Evolutionary conservation across 2,888 invertebrate genomes (phyloP).

Genomic region (Celastrina argiolus): DNA sequence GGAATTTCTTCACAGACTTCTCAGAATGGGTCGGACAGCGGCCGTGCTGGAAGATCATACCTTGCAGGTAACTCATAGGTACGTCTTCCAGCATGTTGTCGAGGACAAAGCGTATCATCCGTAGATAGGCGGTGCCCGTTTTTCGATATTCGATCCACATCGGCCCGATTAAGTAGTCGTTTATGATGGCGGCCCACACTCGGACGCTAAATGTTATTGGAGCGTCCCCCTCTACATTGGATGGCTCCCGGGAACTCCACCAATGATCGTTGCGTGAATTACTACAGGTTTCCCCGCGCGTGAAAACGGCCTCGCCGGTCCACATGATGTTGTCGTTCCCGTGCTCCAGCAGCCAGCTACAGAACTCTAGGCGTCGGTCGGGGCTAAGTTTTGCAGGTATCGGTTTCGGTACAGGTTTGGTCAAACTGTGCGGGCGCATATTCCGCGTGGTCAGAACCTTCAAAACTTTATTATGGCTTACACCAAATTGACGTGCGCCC

Average conservation of each 20-base stretch:
- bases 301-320: background rate
- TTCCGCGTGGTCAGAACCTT: background rate
- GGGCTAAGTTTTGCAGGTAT: background rate
- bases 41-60: background rate
- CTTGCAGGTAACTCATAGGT: background rate
- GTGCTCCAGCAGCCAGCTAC: background rate
- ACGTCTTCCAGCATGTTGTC: background rate
- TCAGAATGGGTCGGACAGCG: background rate
- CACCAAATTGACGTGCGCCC: background rate
- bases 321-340: background rate
- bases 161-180: background rate
- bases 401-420: background rate
- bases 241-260: background rate
- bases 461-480: background rate
- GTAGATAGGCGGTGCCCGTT: background rate
- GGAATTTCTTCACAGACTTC: background rate
- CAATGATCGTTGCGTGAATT: background rate
- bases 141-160: background rate
- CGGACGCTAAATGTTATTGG: background rate
- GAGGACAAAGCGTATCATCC: background rate
- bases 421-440: background rate
- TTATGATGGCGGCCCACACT: constrained; percentile 1
- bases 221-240: background rate
- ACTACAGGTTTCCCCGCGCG: background rate
- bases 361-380: background rate